Conservation (phyloP, 2,797 vertebrate genomes). For the Oophaga sylvatica region DNA sequence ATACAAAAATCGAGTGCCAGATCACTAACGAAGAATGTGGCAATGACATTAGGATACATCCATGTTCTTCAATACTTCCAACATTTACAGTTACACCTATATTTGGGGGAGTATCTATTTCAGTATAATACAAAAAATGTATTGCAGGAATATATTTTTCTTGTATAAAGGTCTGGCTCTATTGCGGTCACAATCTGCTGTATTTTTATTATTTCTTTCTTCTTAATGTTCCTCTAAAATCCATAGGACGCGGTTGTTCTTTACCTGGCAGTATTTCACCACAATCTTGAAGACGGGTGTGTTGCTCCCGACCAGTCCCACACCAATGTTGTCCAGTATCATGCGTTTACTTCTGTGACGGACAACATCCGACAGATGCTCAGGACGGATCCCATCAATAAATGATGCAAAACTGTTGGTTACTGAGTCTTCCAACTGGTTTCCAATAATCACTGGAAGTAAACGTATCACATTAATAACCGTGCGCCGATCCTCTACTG, state of each 20-base stretch:
- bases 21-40: no score
- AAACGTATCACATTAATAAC: not conserved
- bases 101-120: no score
- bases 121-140: no score
- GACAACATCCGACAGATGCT: constrained; percentile 76
- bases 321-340: constrained; percentile 88
- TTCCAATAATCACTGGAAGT: constrained; percentile 71
- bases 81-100: no score
- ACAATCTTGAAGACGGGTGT: constrained; percentile 81
- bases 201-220: not conserved
- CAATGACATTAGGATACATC: no score
- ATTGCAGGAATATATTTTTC: no score
- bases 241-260: not conserved
- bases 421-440: constrained; percentile 75
- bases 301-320: constrained; percentile 85
- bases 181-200: no score
- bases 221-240: not conserved
- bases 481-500: not conserved
- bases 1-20: no score
- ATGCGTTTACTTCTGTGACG: constrained; percentile 86
- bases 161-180: no score
- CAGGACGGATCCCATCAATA: constrained; percentile 74
- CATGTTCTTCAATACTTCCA: no score
- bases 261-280: constrained; percentile 84
- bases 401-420: constrained; percentile 85